phyloP scores from a whole-genome alignment of 2,888 invertebrate genomes.

The Galerucella nymphaeae region DNA sequence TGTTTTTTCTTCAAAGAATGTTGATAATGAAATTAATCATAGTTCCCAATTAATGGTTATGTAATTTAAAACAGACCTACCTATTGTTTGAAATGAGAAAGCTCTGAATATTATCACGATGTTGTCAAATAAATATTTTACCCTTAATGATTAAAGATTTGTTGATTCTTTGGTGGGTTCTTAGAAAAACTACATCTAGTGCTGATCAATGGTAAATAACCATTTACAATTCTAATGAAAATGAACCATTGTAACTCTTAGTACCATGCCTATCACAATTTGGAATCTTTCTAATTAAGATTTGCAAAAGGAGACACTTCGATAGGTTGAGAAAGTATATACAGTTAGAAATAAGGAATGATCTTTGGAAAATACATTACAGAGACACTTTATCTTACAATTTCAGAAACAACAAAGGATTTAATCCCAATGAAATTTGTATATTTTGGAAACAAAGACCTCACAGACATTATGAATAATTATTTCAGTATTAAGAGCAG shows the following conservation, averaged over 20 bases:
- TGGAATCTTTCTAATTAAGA: constrained; percentile 29
- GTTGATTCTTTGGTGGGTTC: constrained; percentile 1
- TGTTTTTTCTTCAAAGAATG: constrained; percentile 17
- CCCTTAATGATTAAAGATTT: background rate
- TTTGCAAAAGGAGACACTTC: constrained; percentile 26
- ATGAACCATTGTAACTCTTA: constrained; percentile 22
- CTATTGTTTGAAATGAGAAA: constrained; percentile 16
- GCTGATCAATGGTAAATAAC: constrained; percentile 25
- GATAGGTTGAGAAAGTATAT: constrained; percentile 20
- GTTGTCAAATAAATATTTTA: background rate
- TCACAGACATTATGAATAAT: no score
- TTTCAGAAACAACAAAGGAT: background rate
- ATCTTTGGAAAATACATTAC: background rate
- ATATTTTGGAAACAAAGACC: no score
- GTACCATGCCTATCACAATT: constrained; percentile 19
- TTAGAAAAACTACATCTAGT: constrained; percentile 16
- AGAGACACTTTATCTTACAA: background rate
- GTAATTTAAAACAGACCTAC: constrained; percentile 4
- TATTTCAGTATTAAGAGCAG: no score
- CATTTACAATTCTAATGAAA: constrained; percentile 32
- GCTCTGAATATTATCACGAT: background rate
- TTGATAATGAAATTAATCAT: constrained; percentile 16
- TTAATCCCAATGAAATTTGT: no score
- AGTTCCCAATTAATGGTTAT: constrained; percentile 6
- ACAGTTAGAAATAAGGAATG: constrained; percentile 1